phyloP scores from a whole-genome alignment of 2,888 invertebrate species.

The Caradrina clavipalpis region DNA sequence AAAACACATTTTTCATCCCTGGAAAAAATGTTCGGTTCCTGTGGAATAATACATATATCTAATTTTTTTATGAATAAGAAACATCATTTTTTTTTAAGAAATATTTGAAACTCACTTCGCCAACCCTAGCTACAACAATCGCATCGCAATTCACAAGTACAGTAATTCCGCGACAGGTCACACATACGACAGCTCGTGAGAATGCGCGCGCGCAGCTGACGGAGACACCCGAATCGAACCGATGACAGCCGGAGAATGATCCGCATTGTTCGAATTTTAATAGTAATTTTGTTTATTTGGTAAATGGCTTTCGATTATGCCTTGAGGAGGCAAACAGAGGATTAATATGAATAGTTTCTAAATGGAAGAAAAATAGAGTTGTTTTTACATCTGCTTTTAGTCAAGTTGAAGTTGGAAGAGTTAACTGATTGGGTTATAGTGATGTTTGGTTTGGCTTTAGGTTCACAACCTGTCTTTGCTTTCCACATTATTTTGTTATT shows the following conservation, averaged over 20 bases:
- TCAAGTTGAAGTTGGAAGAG: constrained; percentile 6
- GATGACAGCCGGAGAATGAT: constrained; percentile 63
- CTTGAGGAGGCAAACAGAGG: constrained; percentile 41
- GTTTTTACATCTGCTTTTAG: constrained; percentile 22
- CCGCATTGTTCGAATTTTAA: constrained; percentile 55
- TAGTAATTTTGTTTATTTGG: constrained; percentile 57
- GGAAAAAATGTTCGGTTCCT: no score
- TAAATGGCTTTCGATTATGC: constrained; percentile 58
- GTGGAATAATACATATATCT: no score
- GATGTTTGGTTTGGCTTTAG: not conserved
- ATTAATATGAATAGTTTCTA: constrained; percentile 34
- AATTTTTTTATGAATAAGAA: not conserved
- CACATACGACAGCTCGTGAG: constrained; percentile 63
- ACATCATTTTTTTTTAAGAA: no score
- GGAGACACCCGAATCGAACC: constrained; percentile 55
- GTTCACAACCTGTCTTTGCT: not conserved
- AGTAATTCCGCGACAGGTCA: constrained; percentile 63
- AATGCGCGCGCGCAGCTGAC: constrained; percentile 65
- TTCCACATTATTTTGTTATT: not conserved
- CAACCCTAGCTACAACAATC: constrained; percentile 52
- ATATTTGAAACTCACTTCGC: not conserved
- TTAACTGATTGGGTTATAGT: constrained; percentile 13
- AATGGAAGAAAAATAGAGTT: constrained; percentile 62
- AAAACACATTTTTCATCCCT: no score
- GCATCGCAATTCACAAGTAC: constrained; percentile 61